Base-by-base conservation (phyloP, 2,888 invertebrate genomes). In the Tinea pellionella region DNA sequence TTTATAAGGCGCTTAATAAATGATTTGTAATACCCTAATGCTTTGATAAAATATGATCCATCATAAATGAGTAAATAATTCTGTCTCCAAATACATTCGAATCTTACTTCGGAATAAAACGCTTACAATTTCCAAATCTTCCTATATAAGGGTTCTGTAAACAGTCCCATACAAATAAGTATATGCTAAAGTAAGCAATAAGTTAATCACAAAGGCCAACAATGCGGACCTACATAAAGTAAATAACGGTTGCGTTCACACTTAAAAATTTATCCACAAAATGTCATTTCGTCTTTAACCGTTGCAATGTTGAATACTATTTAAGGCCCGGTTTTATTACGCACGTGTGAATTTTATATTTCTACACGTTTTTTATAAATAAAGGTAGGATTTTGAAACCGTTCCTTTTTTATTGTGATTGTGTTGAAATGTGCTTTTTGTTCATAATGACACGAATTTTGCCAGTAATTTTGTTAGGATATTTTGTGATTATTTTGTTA, bases 391-490 rank as follows among this genome's bases (percentile, higher is more conserved):
- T 11, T 47, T 47, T 47, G n/a, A 47, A 47, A 47, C 15, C 47
- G 47, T 47, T 47, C 8, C 47, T 47, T 47, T 24, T 16, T 6
- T 53, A 19, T 53, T 53, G 9, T 24, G 53, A 18, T 24, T 18
- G 53, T 13, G n/a, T 8, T 15, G n/a, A 16, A 47, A 15, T 37
- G 9, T 37, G 37, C n/a, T 55, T 24, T 24, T 55, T 24, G 19
- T 55, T 18, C 18, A 19, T 13, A 57, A 64, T 63, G 63, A 42
- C 66, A 53, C 70, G 65, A 65, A 60, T 72, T 55, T 65, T 68
- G 41, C 64, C 69, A 61, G 61, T 71, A n/a, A 62, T 77, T 32
- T 62, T 78, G 8, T 11, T 80, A 59, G 70, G 70, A 63, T 81
- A 78, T 63, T 61, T 74, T 47, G 67, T 66, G 30, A 32, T 30